Percentiles rank a stretch among this genome's conserved stretches.
These are phyloP conservation scores for Tenthredo distinguenda DNA, from an alignment of 2,888 invertebrate species.

Conservation along the genomic window DNA sequence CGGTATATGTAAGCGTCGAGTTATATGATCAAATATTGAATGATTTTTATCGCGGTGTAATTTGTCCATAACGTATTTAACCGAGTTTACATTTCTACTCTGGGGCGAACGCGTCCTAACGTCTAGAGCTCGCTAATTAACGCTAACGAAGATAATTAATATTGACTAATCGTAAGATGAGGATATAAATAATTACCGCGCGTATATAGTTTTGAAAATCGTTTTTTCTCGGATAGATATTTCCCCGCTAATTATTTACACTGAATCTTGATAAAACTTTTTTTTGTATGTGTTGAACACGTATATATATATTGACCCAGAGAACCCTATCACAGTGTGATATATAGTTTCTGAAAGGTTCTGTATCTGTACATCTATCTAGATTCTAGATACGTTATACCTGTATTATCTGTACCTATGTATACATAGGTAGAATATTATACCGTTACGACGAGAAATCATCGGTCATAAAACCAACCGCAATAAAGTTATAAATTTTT, in stretches of 20 bases:
- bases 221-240: no score
- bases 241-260: neutral
- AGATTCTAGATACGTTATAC: neutral
- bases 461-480: slow-evolving; percentile 28
- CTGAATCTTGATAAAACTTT: neutral
- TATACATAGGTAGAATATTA: neutral
- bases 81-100: no score
- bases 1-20: no score
- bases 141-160: no score
- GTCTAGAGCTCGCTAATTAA: no score
- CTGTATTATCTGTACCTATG: neutral
- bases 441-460: slow-evolving; percentile 30
- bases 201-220: no score
- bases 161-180: no score
- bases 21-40: no score
- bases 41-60: no score
- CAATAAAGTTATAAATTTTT: slow-evolving; percentile 1
- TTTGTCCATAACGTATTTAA: no score
- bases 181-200: no score
- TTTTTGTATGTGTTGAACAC: neutral
- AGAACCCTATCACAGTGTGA: neutral
- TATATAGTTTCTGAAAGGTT: neutral
- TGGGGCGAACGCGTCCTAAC: no score
- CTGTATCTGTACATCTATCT: neutral
- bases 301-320: neutral